A percentile compares a stretch with the other conserved stretches of the same genome.
phyloP scores from a whole-genome alignment of 2,113 vertebrate species.

The Regulus satrapa region DNA sequence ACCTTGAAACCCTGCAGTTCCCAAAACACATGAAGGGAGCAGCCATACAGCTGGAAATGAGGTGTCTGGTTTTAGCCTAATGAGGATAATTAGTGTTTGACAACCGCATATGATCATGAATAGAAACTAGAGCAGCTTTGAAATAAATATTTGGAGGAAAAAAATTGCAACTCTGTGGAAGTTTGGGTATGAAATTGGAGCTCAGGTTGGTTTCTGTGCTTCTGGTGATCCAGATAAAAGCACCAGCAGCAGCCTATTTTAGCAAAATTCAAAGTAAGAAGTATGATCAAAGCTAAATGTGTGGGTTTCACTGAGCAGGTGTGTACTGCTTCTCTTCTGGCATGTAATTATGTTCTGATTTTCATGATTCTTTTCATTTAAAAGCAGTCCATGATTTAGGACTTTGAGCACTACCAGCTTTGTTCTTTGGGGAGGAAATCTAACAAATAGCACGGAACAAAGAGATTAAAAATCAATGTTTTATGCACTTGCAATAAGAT shows the following conservation, averaged over 20 bases:
- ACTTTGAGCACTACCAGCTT: neutral
- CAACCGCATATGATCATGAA: neutral
- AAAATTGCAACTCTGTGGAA: neutral
- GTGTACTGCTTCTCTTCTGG: neutral
- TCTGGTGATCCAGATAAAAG: neutral
- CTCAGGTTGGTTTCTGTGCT: neutral
- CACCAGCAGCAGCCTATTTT: neutral
- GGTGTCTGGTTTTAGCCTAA: neutral
- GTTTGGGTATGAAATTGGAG: neutral
- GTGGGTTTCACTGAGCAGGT: neutral
- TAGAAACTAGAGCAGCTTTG: neutral
- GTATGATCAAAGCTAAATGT: neutral
- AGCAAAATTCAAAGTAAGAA: neutral
- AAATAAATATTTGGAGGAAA: neutral
- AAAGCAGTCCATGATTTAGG: neutral
- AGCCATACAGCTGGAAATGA: neutral
- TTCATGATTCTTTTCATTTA: neutral
- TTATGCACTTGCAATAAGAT: neutral
- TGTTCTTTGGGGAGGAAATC: neutral
- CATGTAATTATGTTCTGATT: neutral
- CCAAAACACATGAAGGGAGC: neutral
- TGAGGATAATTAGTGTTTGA: neutral
- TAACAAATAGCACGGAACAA: neutral
- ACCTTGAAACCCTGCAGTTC: neutral
- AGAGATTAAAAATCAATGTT: neutral